Base-by-base conservation (phyloP, 2,113 vertebrate species). In the Struthidea cinerea region DNA sequence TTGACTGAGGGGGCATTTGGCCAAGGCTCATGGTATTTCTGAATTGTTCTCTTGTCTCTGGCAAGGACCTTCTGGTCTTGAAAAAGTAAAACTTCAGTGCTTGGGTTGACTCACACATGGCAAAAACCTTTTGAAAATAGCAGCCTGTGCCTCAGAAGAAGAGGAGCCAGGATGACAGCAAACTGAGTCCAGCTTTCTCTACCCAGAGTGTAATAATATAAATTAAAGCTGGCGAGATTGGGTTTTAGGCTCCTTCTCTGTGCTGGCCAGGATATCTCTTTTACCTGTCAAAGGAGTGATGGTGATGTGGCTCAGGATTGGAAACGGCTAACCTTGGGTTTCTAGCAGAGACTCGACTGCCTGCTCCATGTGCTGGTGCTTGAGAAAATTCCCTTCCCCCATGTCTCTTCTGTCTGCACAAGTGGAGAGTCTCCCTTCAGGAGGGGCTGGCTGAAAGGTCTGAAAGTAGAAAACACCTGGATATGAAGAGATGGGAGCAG, bases 21-120 rank as follows among this genome's bases (percentile, higher is more conserved):
- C 27, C 35, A n/a, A 52, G 47, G 59, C 32, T 41, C 16, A 3
- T 46, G 26, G 12, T 46, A 1, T 44, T 69, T 71, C 46, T 39
- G 26, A 35, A 22, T 16, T 90, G 30, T 60, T 91, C 37, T 71
- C 42, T n/a, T 33, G 15, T 70, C 64, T 71, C 20, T 3, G 3
- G 37, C 46, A 56, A 44, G 22, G 55, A 53, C 42, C 49, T 60
- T 3, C 1, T 35, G 19, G n/a, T 44, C 53, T 69, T 49, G 79
- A 82, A 42, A 61, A 93, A 44, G 50, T 71, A 42, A 49, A 49
- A 35, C 18, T 59, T 75, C 16, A 28, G 3, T 60, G 57, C n/a
- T 64, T 76, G 41, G 69, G 26, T 32, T 47, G 19, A 6, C 37
- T 75, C 0, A 0, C 37, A 28, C 0, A 0, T 68, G 60, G 63